These are phyloP conservation scores for Halcyon malimbica DNA, from an alignment of 2,113 vertebrate species.

Conservation along the genomic window DNA sequence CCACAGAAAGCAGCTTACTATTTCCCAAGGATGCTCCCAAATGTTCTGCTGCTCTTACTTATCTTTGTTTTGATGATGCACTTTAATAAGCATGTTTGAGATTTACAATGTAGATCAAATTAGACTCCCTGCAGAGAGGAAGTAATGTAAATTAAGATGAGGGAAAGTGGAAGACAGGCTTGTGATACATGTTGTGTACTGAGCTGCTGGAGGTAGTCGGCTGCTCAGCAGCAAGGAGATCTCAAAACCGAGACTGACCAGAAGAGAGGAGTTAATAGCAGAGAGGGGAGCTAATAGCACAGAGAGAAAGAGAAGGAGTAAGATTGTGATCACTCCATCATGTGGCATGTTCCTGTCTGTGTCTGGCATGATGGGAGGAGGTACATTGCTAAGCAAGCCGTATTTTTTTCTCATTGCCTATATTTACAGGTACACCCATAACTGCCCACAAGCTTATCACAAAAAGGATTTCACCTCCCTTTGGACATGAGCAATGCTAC, in stretches of 20 bases:
- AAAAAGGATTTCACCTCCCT: background rate
- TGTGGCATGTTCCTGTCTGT: background rate
- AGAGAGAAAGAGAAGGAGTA: background rate
- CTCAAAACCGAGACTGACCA: background rate
- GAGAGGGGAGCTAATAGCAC: background rate
- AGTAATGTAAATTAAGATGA: background rate
- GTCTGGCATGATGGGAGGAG: background rate
- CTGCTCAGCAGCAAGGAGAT: background rate
- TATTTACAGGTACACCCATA: conserved; percentile 28
- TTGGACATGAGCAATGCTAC: background rate
- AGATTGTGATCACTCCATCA: background rate
- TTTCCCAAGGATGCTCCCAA: background rate
- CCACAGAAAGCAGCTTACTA: background rate
- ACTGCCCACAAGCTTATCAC: conserved; percentile 12
- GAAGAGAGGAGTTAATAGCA: background rate
- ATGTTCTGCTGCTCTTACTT: background rate
- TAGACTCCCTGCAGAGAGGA: background rate
- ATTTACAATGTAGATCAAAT: background rate
- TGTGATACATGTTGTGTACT: background rate
- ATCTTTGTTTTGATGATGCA: background rate
- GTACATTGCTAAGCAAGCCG: background rate
- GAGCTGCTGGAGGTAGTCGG: background rate
- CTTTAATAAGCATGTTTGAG: background rate
- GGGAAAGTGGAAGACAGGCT: rapidly evolving
- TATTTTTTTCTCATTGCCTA: background rate